Percentiles rank a stretch among this genome's conserved stretches.
phyloP scores from a whole-genome alignment of 1,140 invertebrate species.

The Pseudomyrmex concolor region DNA sequence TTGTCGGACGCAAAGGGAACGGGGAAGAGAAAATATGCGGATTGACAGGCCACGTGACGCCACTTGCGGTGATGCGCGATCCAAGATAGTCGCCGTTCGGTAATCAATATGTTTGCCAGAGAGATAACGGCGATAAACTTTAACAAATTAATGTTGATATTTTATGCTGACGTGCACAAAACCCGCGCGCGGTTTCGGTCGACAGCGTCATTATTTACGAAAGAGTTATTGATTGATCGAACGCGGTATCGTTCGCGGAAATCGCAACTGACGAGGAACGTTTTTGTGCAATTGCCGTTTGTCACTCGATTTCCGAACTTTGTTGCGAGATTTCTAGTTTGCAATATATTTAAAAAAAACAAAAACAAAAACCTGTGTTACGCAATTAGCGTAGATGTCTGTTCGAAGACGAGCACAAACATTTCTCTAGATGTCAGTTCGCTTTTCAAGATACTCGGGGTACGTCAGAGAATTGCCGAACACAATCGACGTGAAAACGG shows the following conservation, averaged over 20 bases:
- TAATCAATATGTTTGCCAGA: conserved; percentile 27
- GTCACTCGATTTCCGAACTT: conserved; percentile 37
- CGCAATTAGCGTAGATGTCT: background rate
- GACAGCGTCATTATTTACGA: conserved; percentile 69
- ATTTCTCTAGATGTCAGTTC: background rate
- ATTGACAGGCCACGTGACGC: conserved; percentile 32
- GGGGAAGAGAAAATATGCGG: conserved; percentile 18
- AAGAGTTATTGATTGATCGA: conserved; percentile 58
- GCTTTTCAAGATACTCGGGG: conserved; percentile 28
- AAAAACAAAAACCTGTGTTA: too few relatives aligned
- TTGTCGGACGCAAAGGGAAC: background rate
- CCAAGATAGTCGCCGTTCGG: conserved; percentile 36
- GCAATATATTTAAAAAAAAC: background rate
- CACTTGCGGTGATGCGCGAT: conserved; percentile 28
- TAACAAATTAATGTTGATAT: conserved; percentile 50
- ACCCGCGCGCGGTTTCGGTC: conserved; percentile 21
- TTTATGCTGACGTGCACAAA: conserved; percentile 40
- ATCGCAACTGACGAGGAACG: conserved; percentile 38
- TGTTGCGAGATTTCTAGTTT: conserved; percentile 20
- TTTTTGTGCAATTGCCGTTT: conserved; percentile 42
- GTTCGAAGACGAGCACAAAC: background rate
- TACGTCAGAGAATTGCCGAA: conserved; percentile 27
- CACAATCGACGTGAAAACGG: conserved; percentile 38
- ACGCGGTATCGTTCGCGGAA: conserved; percentile 39
- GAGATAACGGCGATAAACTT: conserved; percentile 42